Percentiles rank a stretch among this genome's conserved stretches.
These are phyloP conservation scores for Porites evermanni DNA, from an alignment of 92 coral and sea anemone genomes.

Conservation along the genomic window DNA sequence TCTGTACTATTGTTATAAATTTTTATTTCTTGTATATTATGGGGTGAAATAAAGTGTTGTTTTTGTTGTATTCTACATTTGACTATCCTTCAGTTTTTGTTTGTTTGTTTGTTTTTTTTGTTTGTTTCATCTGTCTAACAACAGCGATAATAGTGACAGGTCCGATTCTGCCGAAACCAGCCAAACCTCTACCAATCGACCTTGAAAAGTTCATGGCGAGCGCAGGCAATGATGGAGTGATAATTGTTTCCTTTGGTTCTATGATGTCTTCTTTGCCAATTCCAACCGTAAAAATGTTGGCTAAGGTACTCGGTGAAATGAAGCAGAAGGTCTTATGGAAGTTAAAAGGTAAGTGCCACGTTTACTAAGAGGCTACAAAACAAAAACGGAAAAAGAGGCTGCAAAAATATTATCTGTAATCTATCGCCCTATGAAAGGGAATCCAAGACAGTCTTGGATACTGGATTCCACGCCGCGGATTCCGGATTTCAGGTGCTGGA, in stretches of 20 bases:
- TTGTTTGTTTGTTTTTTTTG: too few relatives aligned
- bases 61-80: too few relatives aligned
- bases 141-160: conserved; percentile 38
- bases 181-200: conserved; percentile 58
- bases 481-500: too few relatives aligned
- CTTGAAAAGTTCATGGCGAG: conserved; percentile 58
- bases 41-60: too few relatives aligned
- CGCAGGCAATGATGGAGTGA: conserved; percentile 62
- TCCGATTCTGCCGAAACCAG: conserved; percentile 47
- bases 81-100: too few relatives aligned
- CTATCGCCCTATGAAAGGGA: too few relatives aligned
- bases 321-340: conserved; percentile 56
- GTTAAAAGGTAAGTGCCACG: conserved; percentile 16
- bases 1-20: too few relatives aligned
- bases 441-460: too few relatives aligned
- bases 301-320: conserved; percentile 44
- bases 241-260: conserved; percentile 69
- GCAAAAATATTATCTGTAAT: too few relatives aligned
- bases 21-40: too few relatives aligned
- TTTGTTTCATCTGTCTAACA: neutral
- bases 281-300: conserved; percentile 19
- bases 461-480: too few relatives aligned
- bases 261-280: conserved; percentile 43
- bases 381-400: too few relatives aligned
- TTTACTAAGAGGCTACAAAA: neutral